Evolutionary conservation across 2,888 invertebrate species (phyloP).

Genomic region (Dasypogon diadema): DNA sequence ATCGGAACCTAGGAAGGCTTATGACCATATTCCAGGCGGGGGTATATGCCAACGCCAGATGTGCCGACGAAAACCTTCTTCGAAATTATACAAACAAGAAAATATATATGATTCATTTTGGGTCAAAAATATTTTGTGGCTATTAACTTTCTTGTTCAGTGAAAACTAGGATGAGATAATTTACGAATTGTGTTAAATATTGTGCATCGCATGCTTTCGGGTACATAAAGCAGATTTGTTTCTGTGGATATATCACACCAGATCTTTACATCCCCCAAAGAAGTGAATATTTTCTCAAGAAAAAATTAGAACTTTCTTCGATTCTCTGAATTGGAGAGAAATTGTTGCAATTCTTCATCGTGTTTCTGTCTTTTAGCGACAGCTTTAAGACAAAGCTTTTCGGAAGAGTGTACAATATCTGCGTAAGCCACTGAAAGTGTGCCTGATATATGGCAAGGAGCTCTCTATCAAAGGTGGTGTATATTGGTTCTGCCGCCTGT

Average conservation of each 20-base stretch:
- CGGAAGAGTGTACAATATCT: conserved; percentile 62
- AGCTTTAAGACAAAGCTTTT: conserved; percentile 58
- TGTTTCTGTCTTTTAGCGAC: not conserved
- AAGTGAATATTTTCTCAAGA: not conserved
- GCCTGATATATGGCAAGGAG: conserved; percentile 62
- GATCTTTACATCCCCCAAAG: not conserved
- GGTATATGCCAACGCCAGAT: too few species aligned
- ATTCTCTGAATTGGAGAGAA: not conserved
- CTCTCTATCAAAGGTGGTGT: conserved; percentile 63
- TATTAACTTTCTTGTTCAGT: not conserved
- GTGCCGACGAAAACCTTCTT: too few species aligned
- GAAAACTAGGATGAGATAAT: not conserved
- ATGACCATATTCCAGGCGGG: too few species aligned
- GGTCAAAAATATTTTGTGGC: too few species aligned
- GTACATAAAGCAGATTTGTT: not conserved
- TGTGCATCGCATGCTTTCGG: not conserved
- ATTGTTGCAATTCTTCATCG: not conserved
- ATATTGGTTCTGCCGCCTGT: conserved; percentile 60
- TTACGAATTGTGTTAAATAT: not conserved
- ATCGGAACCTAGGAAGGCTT: too few species aligned
- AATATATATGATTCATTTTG: too few species aligned
- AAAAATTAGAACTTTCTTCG: not conserved
- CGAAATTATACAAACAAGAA: too few species aligned
- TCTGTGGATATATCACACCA: conserved; percentile 3
- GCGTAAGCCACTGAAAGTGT: conserved; percentile 60